phyloP scores from a whole-genome alignment of 2,113 vertebrate species.

The Lepidothrix coronata region DNA sequence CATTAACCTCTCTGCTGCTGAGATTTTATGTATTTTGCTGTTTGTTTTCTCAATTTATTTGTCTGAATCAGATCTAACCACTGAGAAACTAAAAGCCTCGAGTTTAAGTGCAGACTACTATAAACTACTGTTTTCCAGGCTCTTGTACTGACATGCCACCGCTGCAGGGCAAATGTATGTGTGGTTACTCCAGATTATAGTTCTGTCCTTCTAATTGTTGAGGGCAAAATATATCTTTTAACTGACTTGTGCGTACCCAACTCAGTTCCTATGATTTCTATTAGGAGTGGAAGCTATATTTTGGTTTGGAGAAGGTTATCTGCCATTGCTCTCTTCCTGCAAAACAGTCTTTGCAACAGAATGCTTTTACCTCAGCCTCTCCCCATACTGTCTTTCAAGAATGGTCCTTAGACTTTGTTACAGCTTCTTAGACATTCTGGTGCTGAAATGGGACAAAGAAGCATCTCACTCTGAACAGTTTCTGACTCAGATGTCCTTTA shows the following conservation, averaged over 20 bases:
- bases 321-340: background rate
- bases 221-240: slow-evolving; percentile 10
- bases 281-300: background rate
- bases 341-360: background rate
- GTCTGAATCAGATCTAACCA: slow-evolving; percentile 21
- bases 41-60: slow-evolving; percentile 56
- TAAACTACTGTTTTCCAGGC: slow-evolving; percentile 28
- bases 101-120: slow-evolving; percentile 39
- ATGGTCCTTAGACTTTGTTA: background rate
- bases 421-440: background rate
- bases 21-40: background rate
- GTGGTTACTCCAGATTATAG: slow-evolving; percentile 54
- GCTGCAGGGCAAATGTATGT: slow-evolving; percentile 37
- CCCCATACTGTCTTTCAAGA: background rate
- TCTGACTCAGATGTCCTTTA: background rate
- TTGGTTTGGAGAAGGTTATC: background rate
- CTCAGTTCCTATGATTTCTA: background rate
- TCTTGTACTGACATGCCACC: slow-evolving; percentile 24
- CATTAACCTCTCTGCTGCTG: slow-evolving; percentile 6
- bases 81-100: slow-evolving; percentile 38
- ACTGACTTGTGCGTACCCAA: background rate
- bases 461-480: background rate
- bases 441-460: background rate
- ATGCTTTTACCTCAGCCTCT: background rate
- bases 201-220: slow-evolving; percentile 24